Evolutionary conservation across 1,140 invertebrate species (phyloP).

Genomic region (Akabosia matsudoensis): DNA sequence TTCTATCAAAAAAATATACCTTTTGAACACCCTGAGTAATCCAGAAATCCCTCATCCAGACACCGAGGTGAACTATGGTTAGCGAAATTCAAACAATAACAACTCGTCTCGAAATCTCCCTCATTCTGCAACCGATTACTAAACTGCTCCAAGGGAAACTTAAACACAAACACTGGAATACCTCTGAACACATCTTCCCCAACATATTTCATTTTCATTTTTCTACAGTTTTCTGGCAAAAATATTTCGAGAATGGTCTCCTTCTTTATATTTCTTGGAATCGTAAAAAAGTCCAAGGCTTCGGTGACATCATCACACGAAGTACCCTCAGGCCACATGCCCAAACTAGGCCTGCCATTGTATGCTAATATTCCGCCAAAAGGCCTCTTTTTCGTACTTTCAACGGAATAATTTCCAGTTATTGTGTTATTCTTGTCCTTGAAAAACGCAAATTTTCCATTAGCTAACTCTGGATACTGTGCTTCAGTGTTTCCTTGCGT

Average conservation of each 20-base stretch:
- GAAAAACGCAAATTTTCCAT: slow-evolving; percentile 33
- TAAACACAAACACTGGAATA: slow-evolving; percentile 20
- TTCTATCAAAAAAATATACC: slow-evolving; percentile 5
- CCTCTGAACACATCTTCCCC: slow-evolving; percentile 22
- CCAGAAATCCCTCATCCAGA: slow-evolving; percentile 28
- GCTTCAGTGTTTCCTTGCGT: slow-evolving; percentile 24
- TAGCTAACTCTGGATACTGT: slow-evolving; percentile 25
- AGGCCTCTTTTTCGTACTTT: slow-evolving; percentile 1
- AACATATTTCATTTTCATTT: slow-evolving; percentile 10
- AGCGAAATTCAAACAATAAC: slow-evolving; percentile 26
- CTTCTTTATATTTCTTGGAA: slow-evolving; percentile 1
- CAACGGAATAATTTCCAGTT: slow-evolving; percentile 19
- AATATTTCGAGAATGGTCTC: slow-evolving; percentile 30
- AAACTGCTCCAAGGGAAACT: slow-evolving; percentile 28
- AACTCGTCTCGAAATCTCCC: slow-evolving; percentile 3
- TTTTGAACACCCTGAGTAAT: slow-evolving; percentile 28
- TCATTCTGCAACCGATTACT: not conserved
- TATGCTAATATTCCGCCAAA: slow-evolving; percentile 16
- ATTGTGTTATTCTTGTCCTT: slow-evolving; percentile 27
- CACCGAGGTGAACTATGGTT: slow-evolving; percentile 6
- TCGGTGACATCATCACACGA: slow-evolving; percentile 23
- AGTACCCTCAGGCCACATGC: slow-evolving; percentile 15
- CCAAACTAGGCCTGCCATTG: slow-evolving; percentile 19
- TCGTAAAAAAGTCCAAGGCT: slow-evolving; percentile 22
- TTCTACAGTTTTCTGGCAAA: slow-evolving; percentile 29